These are phyloP conservation scores for Latheticus oryzae DNA, from an alignment of 2,888 invertebrate species.

Conservation along the genomic window DNA sequence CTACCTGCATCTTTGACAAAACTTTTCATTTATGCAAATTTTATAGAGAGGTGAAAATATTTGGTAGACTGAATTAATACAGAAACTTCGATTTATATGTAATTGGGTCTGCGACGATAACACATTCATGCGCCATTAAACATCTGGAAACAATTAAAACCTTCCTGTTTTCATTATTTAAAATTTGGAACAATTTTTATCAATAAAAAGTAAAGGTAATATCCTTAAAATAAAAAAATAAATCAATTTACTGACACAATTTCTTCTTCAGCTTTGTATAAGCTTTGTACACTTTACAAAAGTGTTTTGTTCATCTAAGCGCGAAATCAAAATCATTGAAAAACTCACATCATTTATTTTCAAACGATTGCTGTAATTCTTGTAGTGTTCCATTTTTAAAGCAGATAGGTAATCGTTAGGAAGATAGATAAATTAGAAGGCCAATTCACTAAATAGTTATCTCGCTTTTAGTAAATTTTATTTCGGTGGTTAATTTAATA, in stretches of 20 bases:
- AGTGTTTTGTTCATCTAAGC: constrained; percentile 30
- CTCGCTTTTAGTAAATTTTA: constrained; percentile 20
- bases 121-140: constrained; percentile 13
- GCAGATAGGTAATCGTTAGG: too few species aligned
- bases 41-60: too few species aligned
- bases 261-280: neutral
- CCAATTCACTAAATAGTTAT: too few species aligned
- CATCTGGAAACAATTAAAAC: constrained; percentile 12
- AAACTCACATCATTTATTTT: constrained; percentile 6
- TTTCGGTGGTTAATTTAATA: constrained; percentile 3
- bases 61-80: too few species aligned
- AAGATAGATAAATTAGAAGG: too few species aligned
- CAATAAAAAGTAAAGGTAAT: too few species aligned
- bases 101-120: constrained; percentile 5
- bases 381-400: too few species aligned
- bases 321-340: constrained; percentile 34
- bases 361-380: too few species aligned
- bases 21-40: too few species aligned
- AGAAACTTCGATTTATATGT: too few species aligned
- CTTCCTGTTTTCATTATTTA: constrained; percentile 22
- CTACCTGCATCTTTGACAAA: too few species aligned
- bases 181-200: constrained; percentile 14
- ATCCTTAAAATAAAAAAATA: too few species aligned
- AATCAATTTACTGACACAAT: neutral
- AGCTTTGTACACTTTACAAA: neutral